phyloP scores from a whole-genome alignment of 2,888 invertebrate genomes.

The Rotaria magnacalcarata region DNA sequence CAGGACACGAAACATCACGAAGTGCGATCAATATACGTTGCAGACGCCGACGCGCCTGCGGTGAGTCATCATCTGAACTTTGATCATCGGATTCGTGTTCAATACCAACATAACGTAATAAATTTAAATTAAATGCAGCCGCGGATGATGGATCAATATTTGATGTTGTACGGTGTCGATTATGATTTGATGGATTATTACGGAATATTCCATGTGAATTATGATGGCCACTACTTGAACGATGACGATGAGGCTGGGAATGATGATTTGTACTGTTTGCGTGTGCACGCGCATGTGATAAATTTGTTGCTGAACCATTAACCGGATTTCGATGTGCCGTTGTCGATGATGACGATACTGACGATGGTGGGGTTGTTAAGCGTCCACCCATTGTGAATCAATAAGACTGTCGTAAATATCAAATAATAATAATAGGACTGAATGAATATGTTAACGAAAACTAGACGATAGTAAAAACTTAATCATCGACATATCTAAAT shows the following conservation, averaged over 20 bases:
- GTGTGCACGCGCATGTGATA: neutral
- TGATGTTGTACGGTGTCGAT: constrained; percentile 3
- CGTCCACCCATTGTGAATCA: neutral
- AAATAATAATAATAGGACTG: neutral
- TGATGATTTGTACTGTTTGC: constrained; percentile 10
- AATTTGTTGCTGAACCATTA: neutral
- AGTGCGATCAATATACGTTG: constrained; percentile 20
- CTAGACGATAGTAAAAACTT: neutral
- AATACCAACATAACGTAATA: constrained; percentile 15
- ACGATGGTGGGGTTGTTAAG: neutral
- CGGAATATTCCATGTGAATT: neutral
- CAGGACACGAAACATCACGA: constrained; percentile 85
- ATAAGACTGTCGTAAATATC: neutral
- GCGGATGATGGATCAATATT: neutral
- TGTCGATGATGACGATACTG: neutral
- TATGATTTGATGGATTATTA: neutral
- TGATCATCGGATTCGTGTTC: neutral
- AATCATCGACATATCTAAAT: neutral
- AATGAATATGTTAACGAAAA: neutral
- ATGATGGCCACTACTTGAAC: constrained; percentile 9
- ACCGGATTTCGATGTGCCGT: neutral
- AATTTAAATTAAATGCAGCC: constrained; percentile 5
- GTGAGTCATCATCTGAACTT: constrained; percentile 30
- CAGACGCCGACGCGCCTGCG: neutral
- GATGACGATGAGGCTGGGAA: neutral